Evolutionary conservation across 1,140 invertebrate genomes (phyloP), one percentile per base, ranked within the genome.

Genomic region (Caligus rogercresseyi): DNA sequence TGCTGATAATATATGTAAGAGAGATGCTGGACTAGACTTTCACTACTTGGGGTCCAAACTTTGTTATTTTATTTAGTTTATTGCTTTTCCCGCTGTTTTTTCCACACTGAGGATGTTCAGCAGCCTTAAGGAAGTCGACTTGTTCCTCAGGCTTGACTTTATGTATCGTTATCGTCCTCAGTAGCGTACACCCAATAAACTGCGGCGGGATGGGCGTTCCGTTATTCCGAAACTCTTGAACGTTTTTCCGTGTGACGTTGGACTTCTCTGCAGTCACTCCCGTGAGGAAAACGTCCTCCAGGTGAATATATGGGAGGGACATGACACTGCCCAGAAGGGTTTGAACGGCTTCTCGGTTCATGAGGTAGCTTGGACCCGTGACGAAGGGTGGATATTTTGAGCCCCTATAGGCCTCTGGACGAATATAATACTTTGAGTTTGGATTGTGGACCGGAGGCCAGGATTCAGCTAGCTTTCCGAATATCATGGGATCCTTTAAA

Each of bases 391-490:
- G 66, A 65, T 68, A 69, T 25, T 66, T 21, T 19, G 43, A 55
- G 18, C 57, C 52, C 16, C 43, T 59, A 57, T 65, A 70, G 25
- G 67, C 64, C 55, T 54, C 53, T 59, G 55, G 21, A 3, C 25
- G n/a, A 24, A 31, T 59, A 43, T 56, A 59, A 25, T 21, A 60
- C 52, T 26, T 65, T 21, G 66, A 67, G 14, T 55, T 21, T 3
- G 57, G 31, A 31, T 65, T 23, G 1, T 52, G 63, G 1, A 65
- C 54, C 2, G 54, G 31, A 53, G 23, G 63, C 31, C 13, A 71
- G 58, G 60, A 62, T 65, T 81, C 81, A 0, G 87, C 86, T 57
- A 89, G 71, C 43, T 86, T 79, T 0, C 88, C 89, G 69, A 83
- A 89, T 65, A 91, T 67, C 67, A 68, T 63, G 21, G 43, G 18